Conservation (phyloP, 2,797 vertebrate genomes). For the Holocentrus rufus region DNA sequence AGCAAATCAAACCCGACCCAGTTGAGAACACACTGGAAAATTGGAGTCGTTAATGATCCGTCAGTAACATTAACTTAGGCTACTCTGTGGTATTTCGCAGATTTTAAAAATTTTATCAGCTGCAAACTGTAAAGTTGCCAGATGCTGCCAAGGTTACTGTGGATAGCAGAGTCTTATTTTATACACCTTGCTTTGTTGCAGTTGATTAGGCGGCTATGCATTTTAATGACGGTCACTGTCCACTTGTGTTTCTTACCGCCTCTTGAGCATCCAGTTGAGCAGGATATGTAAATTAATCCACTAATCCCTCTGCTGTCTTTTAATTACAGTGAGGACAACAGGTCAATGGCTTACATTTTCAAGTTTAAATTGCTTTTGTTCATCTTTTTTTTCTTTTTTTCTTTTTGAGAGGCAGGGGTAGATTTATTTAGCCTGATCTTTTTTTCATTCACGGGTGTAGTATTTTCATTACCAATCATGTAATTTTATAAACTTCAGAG, state of each 20-base stretch:
- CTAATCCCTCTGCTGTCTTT: conserved; percentile 65
- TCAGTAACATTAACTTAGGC: background rate
- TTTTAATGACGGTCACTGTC: conserved; percentile 48
- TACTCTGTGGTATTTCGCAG: background rate
- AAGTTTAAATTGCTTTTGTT: conserved; percentile 54
- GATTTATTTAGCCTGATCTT: conserved; percentile 25
- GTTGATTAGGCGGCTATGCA: conserved; percentile 26
- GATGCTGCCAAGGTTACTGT: conserved; percentile 26
- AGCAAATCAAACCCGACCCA: background rate
- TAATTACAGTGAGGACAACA: conserved; percentile 66
- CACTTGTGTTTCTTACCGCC: conserved; percentile 48
- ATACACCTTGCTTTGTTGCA: conserved; percentile 20
- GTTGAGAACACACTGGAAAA: background rate
- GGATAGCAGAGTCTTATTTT: conserved; percentile 17
- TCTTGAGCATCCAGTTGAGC: conserved; percentile 54
- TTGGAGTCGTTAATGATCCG: background rate
- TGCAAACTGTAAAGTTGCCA: conserved; percentile 1
- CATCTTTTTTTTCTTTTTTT: conserved; percentile 13
- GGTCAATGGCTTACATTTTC: conserved; percentile 54
- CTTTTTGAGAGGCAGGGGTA: conserved; percentile 1
- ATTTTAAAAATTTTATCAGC: background rate
- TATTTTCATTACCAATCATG: conserved; percentile 13
- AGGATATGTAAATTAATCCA: conserved; percentile 61
- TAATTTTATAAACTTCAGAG: background rate
- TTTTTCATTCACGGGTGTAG: conserved; percentile 2